Base-by-base conservation (phyloP, 2,797 vertebrate species). In the Agapornis canus region DNA sequence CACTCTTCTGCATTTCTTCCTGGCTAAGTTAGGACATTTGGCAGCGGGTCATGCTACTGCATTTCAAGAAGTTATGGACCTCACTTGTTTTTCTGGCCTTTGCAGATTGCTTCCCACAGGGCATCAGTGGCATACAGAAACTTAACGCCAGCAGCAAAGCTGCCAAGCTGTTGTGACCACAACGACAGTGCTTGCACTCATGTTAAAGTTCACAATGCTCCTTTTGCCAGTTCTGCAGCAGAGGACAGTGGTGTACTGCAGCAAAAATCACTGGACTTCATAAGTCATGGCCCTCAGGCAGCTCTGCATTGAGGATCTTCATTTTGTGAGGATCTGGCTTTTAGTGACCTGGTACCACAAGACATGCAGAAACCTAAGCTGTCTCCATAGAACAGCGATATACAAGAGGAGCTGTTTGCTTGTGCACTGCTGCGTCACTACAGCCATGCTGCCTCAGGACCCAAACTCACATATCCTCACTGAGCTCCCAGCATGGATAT, bases 291-390 rank as follows among this genome's bases (percentile, higher is more conserved):
- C 6, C 3, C 18, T 70, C 6, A 5, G 11, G 9, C 40, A 70
- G 8, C 7, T 37, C 54, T 31, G 26, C 6, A 10, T 22, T 21
- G 23, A 31, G 9, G 6, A 31, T 32, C 31, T 83, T 57, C 3
- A 6, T 29, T 51, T 85, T 56, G n/a, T 51, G 26, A 37, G 6
- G 35, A 7, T 27, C 13, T 68, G 56, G 18, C 9, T 90, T 80
- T 81, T 35, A 39, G 43, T 15, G 13, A 20, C 13, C 40, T 66
- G 17, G 15, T 66, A 49, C 14, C 11, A 22, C 13, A 73, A 56
- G 5, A 48, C 20, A 26, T 27, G 10, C 6, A 70, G 43, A 32
- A 2, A 65, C 9, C 1, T 0, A 2, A 60, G 4, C 20, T 69
- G 10, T 26, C 27, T 64, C 45, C 4, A 5, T 3, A 35, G 22